Conservation (phyloP, 2,888 invertebrate genomes). For the Habroteleia sp. region DNA sequence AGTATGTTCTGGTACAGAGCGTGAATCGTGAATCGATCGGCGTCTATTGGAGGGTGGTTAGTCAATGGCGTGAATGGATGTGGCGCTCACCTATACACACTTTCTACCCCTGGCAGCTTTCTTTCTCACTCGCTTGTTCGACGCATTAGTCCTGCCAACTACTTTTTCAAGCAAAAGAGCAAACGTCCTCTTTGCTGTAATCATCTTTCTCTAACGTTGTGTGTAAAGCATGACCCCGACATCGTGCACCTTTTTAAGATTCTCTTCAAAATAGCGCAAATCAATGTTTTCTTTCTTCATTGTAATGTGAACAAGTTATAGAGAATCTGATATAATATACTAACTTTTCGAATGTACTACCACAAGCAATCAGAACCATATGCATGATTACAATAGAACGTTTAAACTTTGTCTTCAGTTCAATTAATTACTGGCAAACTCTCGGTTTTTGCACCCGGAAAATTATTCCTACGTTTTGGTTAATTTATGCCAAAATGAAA, state of each 20-base stretch:
- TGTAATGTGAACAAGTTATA: slow-evolving; percentile 7
- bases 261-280: slow-evolving; percentile 16
- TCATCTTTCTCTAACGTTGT: slow-evolving; percentile 44
- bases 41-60: slow-evolving; percentile 66
- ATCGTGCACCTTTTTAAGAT: slow-evolving; percentile 11
- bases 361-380: background rate
- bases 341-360: slow-evolving; percentile 14
- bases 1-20: slow-evolving; percentile 57
- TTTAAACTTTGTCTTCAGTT: slow-evolving; percentile 15
- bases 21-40: slow-evolving; percentile 74
- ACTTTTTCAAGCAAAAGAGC: slow-evolving; percentile 38
- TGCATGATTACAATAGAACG: slow-evolving; percentile 3
- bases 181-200: slow-evolving; percentile 27
- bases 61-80: slow-evolving; percentile 23
- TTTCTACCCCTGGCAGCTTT: slow-evolving; percentile 50
- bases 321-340: background rate
- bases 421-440: slow-evolving; percentile 6
- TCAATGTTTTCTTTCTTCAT: slow-evolving; percentile 6
- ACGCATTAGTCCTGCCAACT: slow-evolving; percentile 67
- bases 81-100: slow-evolving; percentile 12
- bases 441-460: too few relatives aligned
- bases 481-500: too few relatives aligned
- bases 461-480: background rate
- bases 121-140: slow-evolving; percentile 59
- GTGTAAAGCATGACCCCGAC: slow-evolving; percentile 13